Conservation (phyloP, 2,797 vertebrate genomes). For the Brachyrhaphis roseni region DNA sequence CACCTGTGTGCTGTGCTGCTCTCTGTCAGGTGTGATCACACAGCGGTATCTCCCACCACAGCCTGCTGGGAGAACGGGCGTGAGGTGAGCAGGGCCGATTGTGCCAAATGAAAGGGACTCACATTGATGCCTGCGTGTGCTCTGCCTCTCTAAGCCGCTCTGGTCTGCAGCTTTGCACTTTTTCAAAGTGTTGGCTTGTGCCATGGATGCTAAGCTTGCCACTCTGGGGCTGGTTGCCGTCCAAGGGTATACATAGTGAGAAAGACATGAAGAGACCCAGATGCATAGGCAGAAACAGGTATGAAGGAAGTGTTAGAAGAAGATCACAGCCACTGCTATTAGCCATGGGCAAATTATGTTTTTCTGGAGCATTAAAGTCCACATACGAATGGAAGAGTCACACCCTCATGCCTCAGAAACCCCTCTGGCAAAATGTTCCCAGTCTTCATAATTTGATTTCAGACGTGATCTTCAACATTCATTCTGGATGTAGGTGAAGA, state of each 20-base stretch:
- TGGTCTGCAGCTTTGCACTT: conserved; percentile 73
- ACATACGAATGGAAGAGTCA: conserved; percentile 21
- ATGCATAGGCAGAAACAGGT: conserved; percentile 25
- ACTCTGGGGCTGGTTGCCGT: conserved; percentile 53
- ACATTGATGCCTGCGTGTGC: conserved; percentile 56
- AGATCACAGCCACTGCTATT: conserved; percentile 52
- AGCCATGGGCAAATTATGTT: conserved; percentile 52
- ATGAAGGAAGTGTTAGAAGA: conserved; percentile 28
- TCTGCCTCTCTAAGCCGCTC: conserved; percentile 71
- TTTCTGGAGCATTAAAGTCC: conserved; percentile 37
- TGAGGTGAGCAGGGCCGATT: conserved; percentile 40
- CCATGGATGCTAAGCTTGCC: conserved; percentile 61
- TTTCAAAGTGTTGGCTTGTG: conserved; percentile 73
- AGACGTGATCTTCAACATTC: conserved; percentile 58
- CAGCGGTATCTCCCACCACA: conserved; percentile 46
- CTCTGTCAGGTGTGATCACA: conserved; percentile 65
- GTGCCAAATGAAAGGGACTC: conserved; percentile 43
- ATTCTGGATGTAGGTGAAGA: conserved; percentile 43
- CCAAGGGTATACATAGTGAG: conserved; percentile 38
- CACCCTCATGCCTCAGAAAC: conserved; percentile 37
- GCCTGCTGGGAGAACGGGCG: conserved; percentile 58
- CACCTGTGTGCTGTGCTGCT: conserved; percentile 32
- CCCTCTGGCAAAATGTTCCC: conserved; percentile 63
- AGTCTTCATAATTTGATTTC: conserved; percentile 74
- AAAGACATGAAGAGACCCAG: conserved; percentile 23